Conservation (phyloP, 2,797 vertebrate genomes). For the Thaleichthys pacificus region DNA sequence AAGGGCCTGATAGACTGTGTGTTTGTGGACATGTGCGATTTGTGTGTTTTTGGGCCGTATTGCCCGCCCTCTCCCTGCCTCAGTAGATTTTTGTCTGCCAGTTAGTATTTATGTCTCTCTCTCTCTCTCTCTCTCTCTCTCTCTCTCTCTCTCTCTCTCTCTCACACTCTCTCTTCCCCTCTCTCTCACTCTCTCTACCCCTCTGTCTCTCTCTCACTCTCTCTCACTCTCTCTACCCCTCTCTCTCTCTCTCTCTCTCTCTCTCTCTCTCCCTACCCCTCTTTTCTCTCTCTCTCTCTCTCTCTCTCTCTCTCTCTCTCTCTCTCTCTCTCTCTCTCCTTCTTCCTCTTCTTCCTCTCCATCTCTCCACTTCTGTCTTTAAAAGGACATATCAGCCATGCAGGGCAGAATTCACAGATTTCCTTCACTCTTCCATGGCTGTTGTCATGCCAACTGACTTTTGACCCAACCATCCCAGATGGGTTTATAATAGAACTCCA, state of each 20-base stretch:
- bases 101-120: background rate
- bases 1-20: too few species aligned
- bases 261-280: too few species aligned
- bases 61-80: too few species aligned
- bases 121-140: background rate
- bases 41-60: too few species aligned
- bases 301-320: background rate
- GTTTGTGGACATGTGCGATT: too few species aligned
- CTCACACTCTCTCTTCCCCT: background rate
- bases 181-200: background rate
- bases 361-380: background rate
- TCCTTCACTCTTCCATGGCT: background rate
- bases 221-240: too few species aligned
- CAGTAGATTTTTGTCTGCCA: too few species aligned
- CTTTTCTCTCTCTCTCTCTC: background rate
- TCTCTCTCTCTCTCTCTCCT: background rate
- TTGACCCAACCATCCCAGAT: background rate
- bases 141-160: background rate
- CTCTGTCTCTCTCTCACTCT: background rate
- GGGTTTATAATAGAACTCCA: background rate
- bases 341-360: background rate
- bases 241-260: background rate
- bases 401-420: background rate
- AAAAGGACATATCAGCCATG: constrained; percentile 8
- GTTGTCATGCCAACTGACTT: constrained; percentile 7